A percentile compares a stretch with the other conserved stretches of the same genome.
phyloP scores from a whole-genome alignment of 1,140 invertebrate species.

The Dryas iulia region DNA sequence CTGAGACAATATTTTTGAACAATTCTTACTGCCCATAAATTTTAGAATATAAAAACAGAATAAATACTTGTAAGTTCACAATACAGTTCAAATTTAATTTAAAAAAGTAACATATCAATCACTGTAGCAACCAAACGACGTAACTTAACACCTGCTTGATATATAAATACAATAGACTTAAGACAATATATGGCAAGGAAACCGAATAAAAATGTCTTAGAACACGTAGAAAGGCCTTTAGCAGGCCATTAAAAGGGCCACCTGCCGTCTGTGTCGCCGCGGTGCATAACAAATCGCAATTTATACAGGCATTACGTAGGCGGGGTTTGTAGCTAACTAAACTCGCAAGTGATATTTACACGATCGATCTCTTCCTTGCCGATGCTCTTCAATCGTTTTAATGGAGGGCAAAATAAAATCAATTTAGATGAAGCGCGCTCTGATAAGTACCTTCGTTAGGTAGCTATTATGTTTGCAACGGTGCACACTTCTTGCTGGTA shows the following conservation, averaged over 20 bases:
- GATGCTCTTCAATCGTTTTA: conserved; percentile 18
- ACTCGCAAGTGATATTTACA: conserved; percentile 22
- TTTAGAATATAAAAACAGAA: too few species aligned
- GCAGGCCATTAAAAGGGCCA: conserved; percentile 42
- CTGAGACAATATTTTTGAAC: too few species aligned
- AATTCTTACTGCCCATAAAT: too few species aligned
- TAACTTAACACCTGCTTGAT: not conserved
- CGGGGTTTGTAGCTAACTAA: conserved; percentile 32
- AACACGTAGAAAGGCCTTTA: conserved; percentile 18
- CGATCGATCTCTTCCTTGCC: conserved; percentile 9
- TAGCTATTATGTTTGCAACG: not conserved
- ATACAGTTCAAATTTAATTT: too few species aligned
- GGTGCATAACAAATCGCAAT: conserved; percentile 64
- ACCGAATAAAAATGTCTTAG: conserved; percentile 15
- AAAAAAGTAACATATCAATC: not conserved
- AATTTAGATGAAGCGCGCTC: conserved; percentile 14
- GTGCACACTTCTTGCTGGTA: not conserved
- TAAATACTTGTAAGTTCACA: too few species aligned
- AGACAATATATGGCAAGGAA: conserved; percentile 9
- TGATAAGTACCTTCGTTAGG: conserved; percentile 6
- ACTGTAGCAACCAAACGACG: not conserved
- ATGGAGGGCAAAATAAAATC: conserved; percentile 19
- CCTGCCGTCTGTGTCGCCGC: conserved; percentile 53
- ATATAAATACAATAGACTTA: not conserved
- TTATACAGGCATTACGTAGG: conserved; percentile 56